Percentiles rank a stretch among this genome's conserved stretches.
Evolutionary conservation across 2,888 invertebrate species (phyloP).

Genomic region (Aproaerema taeniolella): DNA sequence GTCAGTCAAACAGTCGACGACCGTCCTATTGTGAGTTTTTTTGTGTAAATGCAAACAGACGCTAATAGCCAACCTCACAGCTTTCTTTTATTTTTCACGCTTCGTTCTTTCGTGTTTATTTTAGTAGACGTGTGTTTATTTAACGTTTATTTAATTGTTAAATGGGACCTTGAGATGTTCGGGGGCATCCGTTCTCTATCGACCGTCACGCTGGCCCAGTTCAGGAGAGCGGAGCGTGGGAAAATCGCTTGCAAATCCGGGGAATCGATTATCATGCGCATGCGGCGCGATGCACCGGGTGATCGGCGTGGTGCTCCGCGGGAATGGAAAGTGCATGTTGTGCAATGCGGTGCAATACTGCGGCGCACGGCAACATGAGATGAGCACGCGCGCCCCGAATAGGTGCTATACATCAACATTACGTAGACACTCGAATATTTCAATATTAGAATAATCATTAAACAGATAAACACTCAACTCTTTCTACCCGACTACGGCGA

Average conservation of each 20-base stretch:
- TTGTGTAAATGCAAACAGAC: constrained; percentile 16
- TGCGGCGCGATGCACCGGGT: constrained; percentile 38
- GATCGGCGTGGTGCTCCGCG: constrained; percentile 28
- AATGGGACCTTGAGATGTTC: constrained; percentile 50
- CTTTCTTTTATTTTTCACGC: constrained; percentile 9
- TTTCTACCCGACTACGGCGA: too few relatives aligned
- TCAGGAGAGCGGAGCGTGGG: constrained; percentile 64
- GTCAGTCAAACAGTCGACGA: constrained; percentile 25
- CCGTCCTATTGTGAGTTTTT: constrained; percentile 7
- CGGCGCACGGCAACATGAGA: constrained; percentile 20
- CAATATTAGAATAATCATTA: too few relatives aligned
- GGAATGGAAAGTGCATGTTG: constrained; percentile 67
- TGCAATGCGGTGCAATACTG: constrained; percentile 41
- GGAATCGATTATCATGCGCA: constrained; percentile 67
- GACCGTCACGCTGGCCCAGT: constrained; percentile 54
- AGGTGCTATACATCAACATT: constrained; percentile 5
- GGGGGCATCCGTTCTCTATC: constrained; percentile 48
- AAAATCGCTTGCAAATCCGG: constrained; percentile 64
- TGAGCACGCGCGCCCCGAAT: constrained; percentile 12
- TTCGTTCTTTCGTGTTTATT: too few relatives aligned
- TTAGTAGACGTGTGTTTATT: constrained; percentile 2
- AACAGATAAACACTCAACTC: too few relatives aligned
- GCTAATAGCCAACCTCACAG: constrained; percentile 1
- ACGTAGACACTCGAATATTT: too few relatives aligned
- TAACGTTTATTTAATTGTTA: constrained; percentile 10